Evolutionary conservation across 2,888 invertebrate species (phyloP).

Genomic region (Orthonevra nobilis): DNA sequence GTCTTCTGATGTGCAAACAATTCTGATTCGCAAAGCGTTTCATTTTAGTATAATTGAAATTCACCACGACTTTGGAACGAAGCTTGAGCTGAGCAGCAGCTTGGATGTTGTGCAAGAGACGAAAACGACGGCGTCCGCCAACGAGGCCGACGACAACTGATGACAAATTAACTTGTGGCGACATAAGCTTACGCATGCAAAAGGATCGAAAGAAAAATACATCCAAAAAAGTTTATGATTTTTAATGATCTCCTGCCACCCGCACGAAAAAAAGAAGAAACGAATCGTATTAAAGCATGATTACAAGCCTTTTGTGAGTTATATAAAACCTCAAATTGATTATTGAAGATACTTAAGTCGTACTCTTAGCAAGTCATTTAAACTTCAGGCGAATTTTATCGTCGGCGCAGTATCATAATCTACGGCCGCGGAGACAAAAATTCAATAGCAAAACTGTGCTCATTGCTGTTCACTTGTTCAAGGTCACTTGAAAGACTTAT

Average conservation of each 20-base stretch:
- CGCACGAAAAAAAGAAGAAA: background rate
- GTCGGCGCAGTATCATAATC: too few species aligned
- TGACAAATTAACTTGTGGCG: slow-evolving; percentile 67
- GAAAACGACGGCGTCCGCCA: slow-evolving; percentile 9
- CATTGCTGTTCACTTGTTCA: too few species aligned
- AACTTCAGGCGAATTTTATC: too few species aligned
- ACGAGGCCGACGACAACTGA: slow-evolving; percentile 39
- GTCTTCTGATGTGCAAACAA: slow-evolving; percentile 46
- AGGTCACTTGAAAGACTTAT: too few species aligned
- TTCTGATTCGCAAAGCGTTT: slow-evolving; percentile 56
- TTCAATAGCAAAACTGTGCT: too few species aligned
- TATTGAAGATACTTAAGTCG: too few species aligned
- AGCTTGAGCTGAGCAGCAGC: slow-evolving; percentile 37
- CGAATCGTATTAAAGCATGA: slow-evolving; percentile 22
- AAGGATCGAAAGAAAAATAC: slow-evolving; percentile 34
- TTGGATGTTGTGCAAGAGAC: slow-evolving; percentile 48
- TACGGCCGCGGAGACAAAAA: too few species aligned
- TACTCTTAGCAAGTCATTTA: too few species aligned
- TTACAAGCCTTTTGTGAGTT: too few species aligned
- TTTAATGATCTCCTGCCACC: slow-evolving; percentile 43
- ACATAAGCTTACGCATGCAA: slow-evolving; percentile 61
- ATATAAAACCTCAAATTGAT: too few species aligned
- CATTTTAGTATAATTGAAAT: slow-evolving; percentile 66
- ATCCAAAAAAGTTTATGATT: slow-evolving; percentile 15
- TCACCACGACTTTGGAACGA: slow-evolving; percentile 54